Conservation (phyloP, 1,140 invertebrate species). For the Dendrolimus kikuchii region DNA sequence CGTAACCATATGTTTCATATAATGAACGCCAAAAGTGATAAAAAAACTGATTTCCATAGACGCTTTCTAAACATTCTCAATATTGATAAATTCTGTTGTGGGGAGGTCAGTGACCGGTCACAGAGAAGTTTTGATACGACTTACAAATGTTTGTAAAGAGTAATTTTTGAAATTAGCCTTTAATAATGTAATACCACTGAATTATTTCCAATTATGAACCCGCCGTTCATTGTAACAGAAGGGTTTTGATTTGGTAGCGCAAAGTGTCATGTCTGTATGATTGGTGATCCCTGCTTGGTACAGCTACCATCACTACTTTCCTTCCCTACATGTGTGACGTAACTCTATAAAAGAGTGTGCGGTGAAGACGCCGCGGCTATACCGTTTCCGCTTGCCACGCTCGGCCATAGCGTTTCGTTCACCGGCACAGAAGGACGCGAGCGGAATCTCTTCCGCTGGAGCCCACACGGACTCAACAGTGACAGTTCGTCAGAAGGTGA, state of each 20-base stretch:
- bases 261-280: slow-evolving; percentile 27
- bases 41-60: too few species aligned
- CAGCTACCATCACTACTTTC: slow-evolving; percentile 68
- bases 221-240: slow-evolving; percentile 1
- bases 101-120: too few species aligned
- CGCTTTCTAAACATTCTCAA: too few species aligned
- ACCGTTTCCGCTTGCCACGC: slow-evolving; percentile 64
- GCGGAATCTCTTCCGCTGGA: slow-evolving; percentile 63
- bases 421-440: slow-evolving; percentile 53
- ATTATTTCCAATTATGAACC: slow-evolving; percentile 1
- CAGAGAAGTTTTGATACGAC: background rate
- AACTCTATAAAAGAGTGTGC: slow-evolving; percentile 70
- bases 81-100: too few species aligned
- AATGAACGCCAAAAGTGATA: too few species aligned
- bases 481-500: slow-evolving; percentile 62
- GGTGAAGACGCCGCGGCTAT: slow-evolving; percentile 67
- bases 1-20: too few species aligned
- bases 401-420: slow-evolving; percentile 54
- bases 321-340: slow-evolving; percentile 66
- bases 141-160: too few species aligned
- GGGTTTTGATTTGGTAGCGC: background rate
- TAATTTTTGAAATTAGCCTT: too few species aligned
- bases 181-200: background rate
- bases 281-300: slow-evolving; percentile 41
- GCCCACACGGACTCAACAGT: slow-evolving; percentile 56